Base-by-base conservation (phyloP, 2,888 invertebrate species). In the Oscheius myriophilus region DNA sequence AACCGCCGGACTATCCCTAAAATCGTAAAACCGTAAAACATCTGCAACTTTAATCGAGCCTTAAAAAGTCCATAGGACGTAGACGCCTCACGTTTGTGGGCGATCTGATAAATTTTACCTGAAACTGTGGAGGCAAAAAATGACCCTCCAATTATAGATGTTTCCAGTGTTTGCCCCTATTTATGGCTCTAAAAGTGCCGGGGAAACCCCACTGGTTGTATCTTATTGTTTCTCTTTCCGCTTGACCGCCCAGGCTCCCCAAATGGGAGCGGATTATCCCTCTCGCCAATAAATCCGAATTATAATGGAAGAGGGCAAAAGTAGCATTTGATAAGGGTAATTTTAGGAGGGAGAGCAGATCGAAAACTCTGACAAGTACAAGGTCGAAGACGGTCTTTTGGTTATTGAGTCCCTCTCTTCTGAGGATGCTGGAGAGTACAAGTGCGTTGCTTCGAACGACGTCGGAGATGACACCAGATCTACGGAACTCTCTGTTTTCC, bases 381-480 rank as follows among this genome's bases (percentile, higher is more conserved):
- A 68, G 16, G 75, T 78, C n/a, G 77, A 77, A n/a, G 77, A 75
- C 45, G 80, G 80, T 9, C 75, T 78, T 39, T 67, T 80, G 16
- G 72, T 77, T 14, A 75, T 80, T 59, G 75, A 80, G 45, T 69
- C 76, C 0, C 61, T 79, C 14, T 67, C 73, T 11, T 67, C 67
- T 23, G 75, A 75, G 45, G 77, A 82, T 57, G 73, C 67, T 16
- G 79, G 76, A 52, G 61, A 69, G 7, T 82, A 82, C 71, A 73
- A 73, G 52, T 82, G 82, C 52, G 54, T 73, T 25, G 82, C 79
- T 1, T 73, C 65, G 33, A 82, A 82, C 53, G 67, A 67, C 9
- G 70, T 80, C 42, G 82, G 80, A 61, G 51, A 49, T 3, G 75
- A 64, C 46, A 71, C 61, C 6, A 69, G 69, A 26, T 64, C 39